A percentile compares a stretch with the other conserved stretches of the same genome.
These are phyloP conservation scores for Anthopleura xanthogrammica DNA, from an alignment of 92 coral and sea anemone genomes.

Conservation along the genomic window DNA sequence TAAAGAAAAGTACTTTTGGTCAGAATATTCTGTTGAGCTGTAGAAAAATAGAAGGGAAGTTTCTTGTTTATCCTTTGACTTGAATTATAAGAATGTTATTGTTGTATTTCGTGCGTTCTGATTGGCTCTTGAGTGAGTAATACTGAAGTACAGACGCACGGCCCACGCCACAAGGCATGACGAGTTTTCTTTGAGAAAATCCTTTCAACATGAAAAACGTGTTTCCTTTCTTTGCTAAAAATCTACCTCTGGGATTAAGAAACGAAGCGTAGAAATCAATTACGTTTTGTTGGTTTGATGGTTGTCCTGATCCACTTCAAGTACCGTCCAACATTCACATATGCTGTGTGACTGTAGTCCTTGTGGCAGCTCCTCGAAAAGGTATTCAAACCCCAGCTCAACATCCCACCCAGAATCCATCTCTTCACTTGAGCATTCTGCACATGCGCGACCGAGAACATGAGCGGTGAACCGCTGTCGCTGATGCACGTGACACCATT, in stretches of 20 bases:
- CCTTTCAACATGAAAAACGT: background rate
- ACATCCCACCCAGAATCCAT: constrained; percentile 80
- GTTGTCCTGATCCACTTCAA: constrained; percentile 74
- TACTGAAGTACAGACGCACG: no score
- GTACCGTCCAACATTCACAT: constrained; percentile 62
- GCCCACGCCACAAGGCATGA: no score
- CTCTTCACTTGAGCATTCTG: constrained; percentile 42
- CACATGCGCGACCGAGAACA: constrained; percentile 63
- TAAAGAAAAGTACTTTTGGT: no score
- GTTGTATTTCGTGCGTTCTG: no score
- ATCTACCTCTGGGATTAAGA: no score
- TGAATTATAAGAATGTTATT: no score
- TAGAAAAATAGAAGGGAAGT: no score
- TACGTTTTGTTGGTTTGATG: constrained; percentile 24
- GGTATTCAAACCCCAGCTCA: constrained; percentile 89
- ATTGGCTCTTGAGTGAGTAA: no score
- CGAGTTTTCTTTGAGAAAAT: background rate
- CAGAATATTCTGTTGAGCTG: no score
- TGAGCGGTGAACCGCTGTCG: constrained; percentile 93
- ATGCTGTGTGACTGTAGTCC: constrained; percentile 70
- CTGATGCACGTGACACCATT: constrained; percentile 65
- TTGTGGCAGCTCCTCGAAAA: constrained; percentile 63
- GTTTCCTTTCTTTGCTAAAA: background rate
- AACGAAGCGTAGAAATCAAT: background rate
- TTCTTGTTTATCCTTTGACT: no score